phyloP scores from a whole-genome alignment of 2,797 vertebrate species.

The Gymnothorax javanicus region DNA sequence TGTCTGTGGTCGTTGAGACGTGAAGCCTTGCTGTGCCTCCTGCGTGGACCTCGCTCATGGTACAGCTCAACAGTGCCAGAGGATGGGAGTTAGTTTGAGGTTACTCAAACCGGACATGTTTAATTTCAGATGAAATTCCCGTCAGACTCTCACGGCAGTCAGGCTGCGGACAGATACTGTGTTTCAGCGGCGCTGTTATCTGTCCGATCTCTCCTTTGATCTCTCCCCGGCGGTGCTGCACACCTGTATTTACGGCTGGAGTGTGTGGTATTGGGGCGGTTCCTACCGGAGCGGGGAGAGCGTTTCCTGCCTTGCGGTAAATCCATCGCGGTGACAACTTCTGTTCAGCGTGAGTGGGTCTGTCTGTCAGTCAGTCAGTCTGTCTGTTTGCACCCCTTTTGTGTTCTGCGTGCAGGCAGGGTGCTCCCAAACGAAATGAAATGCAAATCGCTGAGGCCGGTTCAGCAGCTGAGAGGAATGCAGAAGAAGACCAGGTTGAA shows the following conservation, averaged over 20 bases:
- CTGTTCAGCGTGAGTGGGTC: neutral
- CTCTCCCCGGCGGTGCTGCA: conserved; percentile 22
- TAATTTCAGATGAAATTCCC: conserved; percentile 3
- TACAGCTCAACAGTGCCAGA: neutral
- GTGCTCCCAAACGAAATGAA: neutral
- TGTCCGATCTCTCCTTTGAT: conserved; percentile 28
- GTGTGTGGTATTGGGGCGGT: conserved; percentile 27
- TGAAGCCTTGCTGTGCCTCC: neutral
- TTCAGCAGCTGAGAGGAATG: conserved; percentile 45
- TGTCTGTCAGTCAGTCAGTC: neutral
- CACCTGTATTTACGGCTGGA: conserved; percentile 32
- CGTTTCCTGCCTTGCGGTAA: neutral
- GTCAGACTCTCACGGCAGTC: neutral
- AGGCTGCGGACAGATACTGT: neutral
- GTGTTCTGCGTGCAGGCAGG: neutral
- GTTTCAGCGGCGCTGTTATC: conserved; percentile 1
- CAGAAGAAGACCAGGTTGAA: conserved; percentile 19
- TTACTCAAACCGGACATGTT: neutral
- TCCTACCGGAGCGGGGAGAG: conserved; percentile 2
- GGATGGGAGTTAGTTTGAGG: neutral
- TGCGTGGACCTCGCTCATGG: neutral
- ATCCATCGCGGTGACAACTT: neutral
- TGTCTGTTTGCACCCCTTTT: neutral
- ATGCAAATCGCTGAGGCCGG: neutral
- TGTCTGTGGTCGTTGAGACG: neutral